Evolutionary conservation across 1,140 invertebrate species (phyloP).

Genomic region (Bombus fervidus): DNA sequence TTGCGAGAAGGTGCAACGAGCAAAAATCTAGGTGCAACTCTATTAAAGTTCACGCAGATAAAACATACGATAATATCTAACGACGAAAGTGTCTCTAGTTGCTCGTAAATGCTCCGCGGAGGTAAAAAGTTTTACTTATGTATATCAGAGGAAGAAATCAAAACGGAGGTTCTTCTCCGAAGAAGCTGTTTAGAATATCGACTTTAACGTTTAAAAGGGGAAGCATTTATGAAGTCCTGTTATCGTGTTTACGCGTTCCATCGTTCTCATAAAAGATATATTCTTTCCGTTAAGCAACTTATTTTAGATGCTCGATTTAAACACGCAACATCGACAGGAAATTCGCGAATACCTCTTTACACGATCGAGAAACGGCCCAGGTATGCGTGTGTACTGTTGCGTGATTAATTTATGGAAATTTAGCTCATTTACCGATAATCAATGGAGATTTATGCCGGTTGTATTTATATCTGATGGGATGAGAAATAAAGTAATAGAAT

Average conservation of each 20-base stretch:
- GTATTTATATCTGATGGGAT: neutral
- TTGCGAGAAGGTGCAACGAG: neutral
- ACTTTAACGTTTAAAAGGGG: neutral
- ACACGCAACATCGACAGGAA: neutral
- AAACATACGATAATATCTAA: too few species aligned
- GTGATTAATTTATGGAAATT: conserved; percentile 6
- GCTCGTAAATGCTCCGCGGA: neutral
- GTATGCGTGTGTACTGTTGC: neutral
- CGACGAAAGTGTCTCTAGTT: neutral
- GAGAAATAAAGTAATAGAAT: neutral
- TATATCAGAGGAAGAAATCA: neutral
- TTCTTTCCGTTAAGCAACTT: neutral
- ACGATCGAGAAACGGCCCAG: neutral
- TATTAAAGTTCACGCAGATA: neutral
- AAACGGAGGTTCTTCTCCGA: neutral
- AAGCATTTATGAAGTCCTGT: neutral
- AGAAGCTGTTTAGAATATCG: neutral
- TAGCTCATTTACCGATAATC: neutral
- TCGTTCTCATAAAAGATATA: neutral
- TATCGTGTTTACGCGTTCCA: neutral
- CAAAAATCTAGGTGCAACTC: neutral
- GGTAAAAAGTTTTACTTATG: neutral
- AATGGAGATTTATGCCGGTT: neutral
- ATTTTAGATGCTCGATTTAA: neutral
- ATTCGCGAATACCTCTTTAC: neutral